Evolutionary conservation across 1,140 invertebrate species (phyloP), one percentile per base, ranked within the genome.

Genomic region (Sarcophaga bullata): DNA sequence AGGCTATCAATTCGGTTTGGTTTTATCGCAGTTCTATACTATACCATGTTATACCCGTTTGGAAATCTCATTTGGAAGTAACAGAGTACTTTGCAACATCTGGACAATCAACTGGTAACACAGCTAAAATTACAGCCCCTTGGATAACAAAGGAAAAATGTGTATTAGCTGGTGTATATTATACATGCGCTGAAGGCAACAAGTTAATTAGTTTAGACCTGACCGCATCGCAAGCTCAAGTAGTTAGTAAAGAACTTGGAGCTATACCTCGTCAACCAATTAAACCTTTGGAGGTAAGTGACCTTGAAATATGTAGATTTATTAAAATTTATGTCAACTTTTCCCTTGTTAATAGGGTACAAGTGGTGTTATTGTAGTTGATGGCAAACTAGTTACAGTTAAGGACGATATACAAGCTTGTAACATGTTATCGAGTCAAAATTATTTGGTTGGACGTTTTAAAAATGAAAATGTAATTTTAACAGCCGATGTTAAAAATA

Each of bases 81-180:
- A 93, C 93, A 6, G 92, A 92, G 62, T 95, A 95, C 84, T 93
- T 94, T 83, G 90, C 93, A 48, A 91, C 92, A 84, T 93, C 92
- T 8, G 94, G 94, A n/a, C 93, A 94, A 86, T 89, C 92, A 8
- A 92, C 91, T 7, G 85, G 91, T 49, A 91, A 90, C 81, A 92
- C 92, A 8, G 92, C 91, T 37, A 93, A 92, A 86, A 90, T 95
- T 68, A 91, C 93, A 48, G 93, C 94, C 9, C 86, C 92, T 37
- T 95, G 94, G 93, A 92, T 93, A 84, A 92, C 89, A 84, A 90
- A 93, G 82, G 92, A 93, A 86, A 94, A 93, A 82, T 96, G 95
- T 90, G 85, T 93, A 10, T 84, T 94, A 72, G 92, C 92, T 73
- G 91, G 91, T n/a, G 92, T 93, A 25, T 94, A 93, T 87, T 94